Evolutionary conservation across 2,113 vertebrate genomes (phyloP).

Genomic region (Ovibos moschatus): DNA sequence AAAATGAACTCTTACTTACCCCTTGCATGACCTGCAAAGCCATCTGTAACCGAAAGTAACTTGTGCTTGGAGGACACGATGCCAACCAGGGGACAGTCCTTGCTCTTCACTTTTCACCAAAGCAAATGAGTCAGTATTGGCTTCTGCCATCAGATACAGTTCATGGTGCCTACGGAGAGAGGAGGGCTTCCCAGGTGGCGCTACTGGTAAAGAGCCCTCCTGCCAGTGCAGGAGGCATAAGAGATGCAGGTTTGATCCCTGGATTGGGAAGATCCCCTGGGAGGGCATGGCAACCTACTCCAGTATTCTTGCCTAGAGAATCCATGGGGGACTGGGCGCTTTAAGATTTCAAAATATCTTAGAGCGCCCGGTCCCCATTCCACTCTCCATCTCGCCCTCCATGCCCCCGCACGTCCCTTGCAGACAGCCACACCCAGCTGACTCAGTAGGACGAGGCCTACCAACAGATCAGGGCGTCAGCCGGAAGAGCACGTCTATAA

Average conservation of each 20-base stretch:
- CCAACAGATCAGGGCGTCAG: neutral
- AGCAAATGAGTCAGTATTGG: neutral
- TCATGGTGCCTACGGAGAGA: neutral
- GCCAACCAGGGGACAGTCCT: neutral
- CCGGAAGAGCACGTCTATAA: constrained; percentile 29
- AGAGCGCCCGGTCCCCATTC: neutral
- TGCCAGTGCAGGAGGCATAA: neutral
- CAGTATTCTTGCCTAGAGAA: neutral
- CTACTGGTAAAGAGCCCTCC: neutral
- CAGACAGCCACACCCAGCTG: constrained; percentile 6
- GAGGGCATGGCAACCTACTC: neutral
- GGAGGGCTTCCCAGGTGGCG: neutral
- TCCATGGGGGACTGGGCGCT: accelerated
- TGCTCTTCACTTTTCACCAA: neutral
- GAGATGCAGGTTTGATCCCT: neutral
- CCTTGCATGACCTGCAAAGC: neutral
- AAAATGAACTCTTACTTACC: neutral
- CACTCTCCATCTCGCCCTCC: neutral
- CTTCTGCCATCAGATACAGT: neutral
- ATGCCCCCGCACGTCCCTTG: neutral
- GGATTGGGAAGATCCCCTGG: neutral
- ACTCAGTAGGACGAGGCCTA: neutral
- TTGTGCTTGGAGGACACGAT: neutral
- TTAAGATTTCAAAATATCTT: neutral
- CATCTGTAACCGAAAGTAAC: neutral